Conservation (phyloP, 1,140 invertebrate genomes). For the Polypedilum pembai region DNA sequence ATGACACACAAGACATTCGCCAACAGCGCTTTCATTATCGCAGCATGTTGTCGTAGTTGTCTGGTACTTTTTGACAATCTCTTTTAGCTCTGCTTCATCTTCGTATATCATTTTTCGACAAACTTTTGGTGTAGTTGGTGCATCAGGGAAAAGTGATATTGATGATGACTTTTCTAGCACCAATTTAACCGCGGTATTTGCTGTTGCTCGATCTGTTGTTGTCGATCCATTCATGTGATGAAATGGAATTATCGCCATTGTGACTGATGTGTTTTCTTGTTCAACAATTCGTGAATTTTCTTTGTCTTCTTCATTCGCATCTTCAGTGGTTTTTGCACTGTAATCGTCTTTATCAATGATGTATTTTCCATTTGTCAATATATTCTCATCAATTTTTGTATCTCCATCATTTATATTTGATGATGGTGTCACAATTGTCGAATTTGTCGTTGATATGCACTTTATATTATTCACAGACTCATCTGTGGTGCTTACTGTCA, state of each 20-base stretch:
- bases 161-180: constrained; percentile 22
- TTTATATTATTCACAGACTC: background rate
- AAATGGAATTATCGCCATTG: constrained; percentile 27
- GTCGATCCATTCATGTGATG: constrained; percentile 21
- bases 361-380: constrained; percentile 21
- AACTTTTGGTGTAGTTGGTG: constrained; percentile 53
- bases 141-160: constrained; percentile 47
- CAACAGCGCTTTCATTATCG: background rate
- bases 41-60: constrained; percentile 1
- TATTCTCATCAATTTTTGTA: constrained; percentile 35
- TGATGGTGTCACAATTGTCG: constrained; percentile 32
- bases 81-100: constrained; percentile 31
- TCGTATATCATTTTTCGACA: constrained; percentile 40
- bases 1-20: constrained; percentile 22
- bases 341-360: background rate
- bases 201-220: constrained; percentile 27
- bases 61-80: constrained; percentile 14
- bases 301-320: background rate
- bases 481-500: background rate
- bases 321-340: too few relatives aligned
- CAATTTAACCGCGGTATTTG: background rate
- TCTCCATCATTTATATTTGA: constrained; percentile 32
- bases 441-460: background rate
- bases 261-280: background rate
- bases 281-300: constrained; percentile 8